phyloP scores from a whole-genome alignment of 2,888 invertebrate genomes.

The Heliconius ismenius region DNA sequence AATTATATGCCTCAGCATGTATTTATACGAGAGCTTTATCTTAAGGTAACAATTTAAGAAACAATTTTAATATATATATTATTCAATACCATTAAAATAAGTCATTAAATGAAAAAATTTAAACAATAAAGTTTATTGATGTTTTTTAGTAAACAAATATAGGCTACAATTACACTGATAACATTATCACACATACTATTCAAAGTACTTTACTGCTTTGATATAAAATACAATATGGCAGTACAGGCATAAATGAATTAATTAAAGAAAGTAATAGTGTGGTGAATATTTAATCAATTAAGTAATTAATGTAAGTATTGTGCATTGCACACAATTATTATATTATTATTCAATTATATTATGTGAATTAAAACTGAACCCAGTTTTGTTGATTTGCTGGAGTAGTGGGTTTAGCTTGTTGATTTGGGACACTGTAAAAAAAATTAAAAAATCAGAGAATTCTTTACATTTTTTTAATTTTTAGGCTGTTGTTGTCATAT shows the following conservation, averaged over 20 bases:
- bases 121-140: background rate
- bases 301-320: constrained; percentile 73
- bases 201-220: background rate
- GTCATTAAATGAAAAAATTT: background rate
- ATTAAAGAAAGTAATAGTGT: constrained; percentile 23
- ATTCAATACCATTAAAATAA: background rate
- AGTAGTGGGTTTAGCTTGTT: constrained; percentile 60
- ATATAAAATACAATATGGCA: constrained; percentile 22
- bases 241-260: constrained; percentile 26
- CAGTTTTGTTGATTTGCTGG: constrained; percentile 76
- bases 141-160: background rate
- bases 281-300: constrained; percentile 64
- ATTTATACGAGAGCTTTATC: background rate
- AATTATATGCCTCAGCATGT: background rate
- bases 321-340: constrained; percentile 67
- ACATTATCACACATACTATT: constrained; percentile 9
- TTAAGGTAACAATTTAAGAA: background rate
- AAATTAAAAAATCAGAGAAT: background rate
- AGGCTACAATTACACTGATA: constrained; percentile 7
- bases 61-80: background rate
- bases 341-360: constrained; percentile 40
- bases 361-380: constrained; percentile 71
- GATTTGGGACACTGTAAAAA: constrained; percentile 61
- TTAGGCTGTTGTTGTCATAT: background rate
- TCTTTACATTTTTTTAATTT: background rate